Conservation (phyloP, 1,140 invertebrate species). For the Neotoxoptera formosana region DNA sequence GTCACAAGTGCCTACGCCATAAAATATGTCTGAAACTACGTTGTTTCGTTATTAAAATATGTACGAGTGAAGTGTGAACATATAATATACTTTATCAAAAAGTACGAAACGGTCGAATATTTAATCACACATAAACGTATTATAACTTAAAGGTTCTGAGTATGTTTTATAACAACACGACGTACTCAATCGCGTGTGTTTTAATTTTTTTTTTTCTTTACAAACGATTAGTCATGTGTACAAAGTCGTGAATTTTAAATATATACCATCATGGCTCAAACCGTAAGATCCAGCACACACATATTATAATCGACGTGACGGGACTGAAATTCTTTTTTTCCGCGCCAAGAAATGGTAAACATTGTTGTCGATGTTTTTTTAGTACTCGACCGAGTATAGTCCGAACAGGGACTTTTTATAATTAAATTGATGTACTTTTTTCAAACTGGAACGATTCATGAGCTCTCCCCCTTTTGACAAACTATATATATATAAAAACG, state of each 20-base stretch:
- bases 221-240: neutral
- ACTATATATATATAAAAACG: neutral
- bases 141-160: neutral
- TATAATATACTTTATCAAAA: neutral
- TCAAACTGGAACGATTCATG: neutral
- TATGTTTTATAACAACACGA: neutral
- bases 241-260: neutral
- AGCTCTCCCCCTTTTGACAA: neutral
- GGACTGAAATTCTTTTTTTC: neutral
- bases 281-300: too few relatives aligned
- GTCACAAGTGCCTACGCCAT: neutral
- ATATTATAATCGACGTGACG: neutral
- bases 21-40: neutral
- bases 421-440: neutral
- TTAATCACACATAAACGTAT: neutral
- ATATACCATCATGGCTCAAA: neutral
- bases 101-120: neutral
- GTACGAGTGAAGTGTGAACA: neutral
- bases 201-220: neutral
- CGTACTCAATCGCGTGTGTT: neutral
- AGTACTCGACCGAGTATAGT: neutral
- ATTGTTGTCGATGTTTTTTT: neutral
- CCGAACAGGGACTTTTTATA: neutral
- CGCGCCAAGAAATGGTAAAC: neutral
- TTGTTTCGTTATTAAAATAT: neutral